These are phyloP conservation scores for Probosciger aterrimus DNA, from an alignment of 2,113 vertebrate genomes.

Conservation along the genomic window DNA sequence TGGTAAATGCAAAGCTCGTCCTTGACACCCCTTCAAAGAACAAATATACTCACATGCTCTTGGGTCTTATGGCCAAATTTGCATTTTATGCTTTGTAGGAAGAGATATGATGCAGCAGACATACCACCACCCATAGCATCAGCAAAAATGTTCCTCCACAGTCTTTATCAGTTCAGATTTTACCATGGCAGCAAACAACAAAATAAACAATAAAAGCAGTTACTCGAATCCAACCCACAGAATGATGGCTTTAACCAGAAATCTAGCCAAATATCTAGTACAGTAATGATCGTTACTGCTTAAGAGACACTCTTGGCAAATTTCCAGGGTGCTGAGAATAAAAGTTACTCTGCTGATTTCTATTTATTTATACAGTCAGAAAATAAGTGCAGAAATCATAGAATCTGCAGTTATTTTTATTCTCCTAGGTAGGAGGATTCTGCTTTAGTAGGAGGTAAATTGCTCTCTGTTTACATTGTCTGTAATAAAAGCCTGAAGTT, in stretches of 20 bases:
- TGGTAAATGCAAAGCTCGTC: not conserved
- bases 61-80: not conserved
- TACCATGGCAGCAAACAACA: not conserved
- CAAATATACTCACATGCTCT: not conserved
- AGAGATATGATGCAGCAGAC: not conserved
- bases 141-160: not conserved
- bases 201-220: not conserved
- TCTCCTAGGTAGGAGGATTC: slow-evolving; percentile 17
- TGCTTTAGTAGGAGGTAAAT: slow-evolving; percentile 38
- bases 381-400: not conserved
- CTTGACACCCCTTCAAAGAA: not conserved
- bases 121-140: not conserved
- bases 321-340: not conserved
- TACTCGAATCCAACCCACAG: not conserved
- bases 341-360: not conserved
- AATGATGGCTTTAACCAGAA: not conserved
- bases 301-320: not conserved
- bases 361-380: slow-evolving; percentile 29
- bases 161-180: not conserved
- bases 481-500: slow-evolving; percentile 42
- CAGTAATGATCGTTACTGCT: not conserved
- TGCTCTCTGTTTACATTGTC: slow-evolving; percentile 38
- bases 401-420: slow-evolving; percentile 42
- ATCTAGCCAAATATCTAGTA: not conserved
- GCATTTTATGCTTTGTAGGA: not conserved